A percentile compares a stretch with the other conserved stretches of the same genome.
These are phyloP conservation scores for Chaetodon trifasciatus DNA, from an alignment of 2,797 vertebrate genomes.

Conservation along the genomic window DNA sequence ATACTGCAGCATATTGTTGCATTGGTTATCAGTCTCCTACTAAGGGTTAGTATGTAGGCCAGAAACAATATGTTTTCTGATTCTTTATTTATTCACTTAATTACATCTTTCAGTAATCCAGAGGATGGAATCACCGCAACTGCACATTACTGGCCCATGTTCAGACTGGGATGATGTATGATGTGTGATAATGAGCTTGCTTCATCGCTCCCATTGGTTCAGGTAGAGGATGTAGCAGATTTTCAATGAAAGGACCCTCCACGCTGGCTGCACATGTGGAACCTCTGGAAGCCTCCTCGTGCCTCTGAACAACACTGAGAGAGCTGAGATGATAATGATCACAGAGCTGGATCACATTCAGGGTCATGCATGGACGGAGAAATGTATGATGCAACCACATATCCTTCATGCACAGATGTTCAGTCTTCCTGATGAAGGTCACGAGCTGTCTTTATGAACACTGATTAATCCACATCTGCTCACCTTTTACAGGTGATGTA, in stretches of 20 bases:
- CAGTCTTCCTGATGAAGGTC: slow-evolving; percentile 5
- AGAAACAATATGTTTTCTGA: background rate
- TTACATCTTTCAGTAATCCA: background rate
- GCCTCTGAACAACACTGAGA: slow-evolving; percentile 10
- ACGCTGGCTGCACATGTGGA: slow-evolving; percentile 2
- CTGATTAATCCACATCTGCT: background rate
- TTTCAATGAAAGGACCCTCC: slow-evolving; percentile 18
- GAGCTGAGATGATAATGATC: slow-evolving; percentile 13
- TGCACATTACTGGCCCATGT: background rate
- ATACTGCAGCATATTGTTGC: background rate
- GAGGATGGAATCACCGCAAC: background rate
- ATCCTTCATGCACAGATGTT: slow-evolving; percentile 2
- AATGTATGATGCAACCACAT: slow-evolving; percentile 2
- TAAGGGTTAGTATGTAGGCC: background rate
- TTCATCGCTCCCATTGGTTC: slow-evolving; percentile 23
- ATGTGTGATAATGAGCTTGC: background rate
- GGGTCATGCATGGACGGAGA: background rate
- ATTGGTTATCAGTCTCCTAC: slow-evolving; percentile 1
- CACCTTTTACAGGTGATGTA: background rate
- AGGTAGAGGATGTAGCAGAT: slow-evolving; percentile 12
- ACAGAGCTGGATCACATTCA: slow-evolving; percentile 11
- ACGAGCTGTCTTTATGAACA: background rate
- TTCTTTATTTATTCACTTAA: background rate
- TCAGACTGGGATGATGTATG: background rate
- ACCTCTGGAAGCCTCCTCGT: background rate